Evolutionary conservation across 2,797 vertebrate genomes (phyloP).

Genomic region (Lagocephalus sceleratus): DNA sequence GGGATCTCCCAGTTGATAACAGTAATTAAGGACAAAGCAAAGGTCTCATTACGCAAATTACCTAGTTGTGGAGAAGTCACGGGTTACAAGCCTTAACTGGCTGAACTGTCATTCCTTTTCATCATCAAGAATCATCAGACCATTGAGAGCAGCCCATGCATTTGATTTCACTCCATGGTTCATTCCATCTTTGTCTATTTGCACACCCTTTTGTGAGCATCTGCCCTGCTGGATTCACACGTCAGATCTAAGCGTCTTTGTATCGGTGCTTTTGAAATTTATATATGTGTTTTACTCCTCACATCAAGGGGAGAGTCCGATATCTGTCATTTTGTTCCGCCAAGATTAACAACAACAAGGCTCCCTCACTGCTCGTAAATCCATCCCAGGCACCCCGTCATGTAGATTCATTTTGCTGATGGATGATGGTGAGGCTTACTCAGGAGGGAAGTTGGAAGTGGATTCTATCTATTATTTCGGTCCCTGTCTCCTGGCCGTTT

Average conservation of each 20-base stretch:
- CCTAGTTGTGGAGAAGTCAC: slow-evolving; percentile 43
- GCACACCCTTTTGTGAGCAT: slow-evolving; percentile 33
- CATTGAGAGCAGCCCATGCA: slow-evolving; percentile 15
- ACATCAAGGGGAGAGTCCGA: slow-evolving; percentile 12
- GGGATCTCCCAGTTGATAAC: slow-evolving; percentile 45
- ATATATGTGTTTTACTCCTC: slow-evolving; percentile 16
- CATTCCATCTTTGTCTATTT: slow-evolving; percentile 38
- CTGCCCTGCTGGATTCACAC: slow-evolving; percentile 14
- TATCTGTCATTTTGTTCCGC: slow-evolving; percentile 44
- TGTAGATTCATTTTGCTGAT: slow-evolving; percentile 68
- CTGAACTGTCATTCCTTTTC: slow-evolving; percentile 32
- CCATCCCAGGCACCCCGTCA: slow-evolving; percentile 35
- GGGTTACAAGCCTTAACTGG: slow-evolving; percentile 48
- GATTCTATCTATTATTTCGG: slow-evolving; percentile 61
- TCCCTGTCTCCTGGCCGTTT: slow-evolving; percentile 52
- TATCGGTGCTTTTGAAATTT: slow-evolving; percentile 24
- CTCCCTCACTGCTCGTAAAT: slow-evolving; percentile 47
- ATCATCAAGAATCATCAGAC: slow-evolving; percentile 47
- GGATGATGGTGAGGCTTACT: slow-evolving; percentile 53
- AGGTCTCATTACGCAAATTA: slow-evolving; percentile 65
- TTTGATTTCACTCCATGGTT: slow-evolving; percentile 47
- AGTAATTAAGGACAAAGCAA: slow-evolving; percentile 55
- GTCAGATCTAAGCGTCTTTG: slow-evolving; percentile 19
- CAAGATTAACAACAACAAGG: slow-evolving; percentile 51
- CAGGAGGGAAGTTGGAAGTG: slow-evolving; percentile 65